Evolutionary conservation across 1,140 invertebrate genomes (phyloP).

Genomic region (Lordiphosa mommai): DNA sequence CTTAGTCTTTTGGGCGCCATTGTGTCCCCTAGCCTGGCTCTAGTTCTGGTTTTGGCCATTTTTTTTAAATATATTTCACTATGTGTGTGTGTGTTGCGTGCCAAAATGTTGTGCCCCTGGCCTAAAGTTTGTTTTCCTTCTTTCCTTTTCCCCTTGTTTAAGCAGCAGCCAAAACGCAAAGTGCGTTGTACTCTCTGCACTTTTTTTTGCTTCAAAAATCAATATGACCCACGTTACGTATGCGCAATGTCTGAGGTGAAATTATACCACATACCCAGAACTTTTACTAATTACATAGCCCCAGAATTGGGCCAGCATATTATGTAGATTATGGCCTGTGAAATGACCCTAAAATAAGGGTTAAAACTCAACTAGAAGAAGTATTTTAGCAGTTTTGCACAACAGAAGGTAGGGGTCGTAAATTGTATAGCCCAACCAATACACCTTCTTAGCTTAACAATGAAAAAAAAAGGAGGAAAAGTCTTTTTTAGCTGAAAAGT

Average conservation of each 20-base stretch:
- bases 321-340: slow-evolving; percentile 1
- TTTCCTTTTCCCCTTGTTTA: slow-evolving; percentile 14
- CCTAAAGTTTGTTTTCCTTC: slow-evolving; percentile 40
- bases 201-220: slow-evolving; percentile 17
- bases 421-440: too few species aligned
- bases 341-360: background rate
- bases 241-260: slow-evolving; percentile 18
- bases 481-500: too few species aligned
- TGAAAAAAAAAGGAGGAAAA: too few species aligned
- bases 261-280: slow-evolving; percentile 3
- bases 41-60: too few species aligned
- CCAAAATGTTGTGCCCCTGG: slow-evolving; percentile 75
- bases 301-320: background rate
- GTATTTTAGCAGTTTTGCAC: too few species aligned
- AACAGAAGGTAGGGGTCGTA: too few species aligned
- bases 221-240: slow-evolving; percentile 24
- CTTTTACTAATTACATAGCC: slow-evolving; percentile 12
- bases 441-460: too few species aligned
- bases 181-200: slow-evolving; percentile 61
- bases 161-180: slow-evolving; percentile 63
- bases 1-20: slow-evolving; percentile 36
- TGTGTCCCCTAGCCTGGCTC: slow-evolving; percentile 40
- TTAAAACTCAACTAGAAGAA: background rate
- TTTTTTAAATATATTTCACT: slow-evolving; percentile 60
- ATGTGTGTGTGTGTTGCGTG: slow-evolving; percentile 46